Base-by-base conservation (phyloP, 2,797 vertebrate genomes). In the Typhlichthys subterraneus region DNA sequence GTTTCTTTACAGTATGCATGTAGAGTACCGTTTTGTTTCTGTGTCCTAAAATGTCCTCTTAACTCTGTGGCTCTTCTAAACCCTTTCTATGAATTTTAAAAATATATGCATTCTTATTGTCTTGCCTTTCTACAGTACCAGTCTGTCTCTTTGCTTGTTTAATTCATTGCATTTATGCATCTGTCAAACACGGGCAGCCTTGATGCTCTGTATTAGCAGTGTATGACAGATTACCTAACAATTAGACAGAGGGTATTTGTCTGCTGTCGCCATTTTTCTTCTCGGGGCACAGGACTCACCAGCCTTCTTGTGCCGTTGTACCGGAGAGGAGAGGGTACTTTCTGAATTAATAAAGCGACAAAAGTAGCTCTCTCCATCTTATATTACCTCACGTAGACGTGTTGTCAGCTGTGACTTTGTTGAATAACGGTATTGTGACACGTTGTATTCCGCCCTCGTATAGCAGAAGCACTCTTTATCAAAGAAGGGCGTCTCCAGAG, bases 271-370 rank as follows among this genome's bases (percentile, higher is more conserved):
- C 48, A 62, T 45, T 68, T 67, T 80, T 77, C 70, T 69, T 53
- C 63, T 70, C 2, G 60, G 61, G 63, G 45, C 9, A 19, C 66
- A 4, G 1, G 57, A 49, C 19, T 66, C 78, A 56, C 63, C 62
- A 13, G 62, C 69, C 57, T n/a, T 42, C 63, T 56, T 11, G 52
- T 5, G 52, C 63, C 67, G 57, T 52, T 42, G 14, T 57, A 65
- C 72, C 69, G 59, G 31, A 15, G 48, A 61, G 56, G 67, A 79
- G 52, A 11, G 46, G 66, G 53, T 58, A 46, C 47, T n/a, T 8
- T 69, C 82, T 86, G 56, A 86, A 87, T 86, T 73, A 86, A 54
- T 85, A 76, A 82, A 77, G 68, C 13, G 13, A 80, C 80, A 77
- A 86, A 86, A 84, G 77, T 87, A 79, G 79, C 69, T 76, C 64